Conservation (phyloP, 2,113 vertebrate species). For the Tetrax tetrax region DNA sequence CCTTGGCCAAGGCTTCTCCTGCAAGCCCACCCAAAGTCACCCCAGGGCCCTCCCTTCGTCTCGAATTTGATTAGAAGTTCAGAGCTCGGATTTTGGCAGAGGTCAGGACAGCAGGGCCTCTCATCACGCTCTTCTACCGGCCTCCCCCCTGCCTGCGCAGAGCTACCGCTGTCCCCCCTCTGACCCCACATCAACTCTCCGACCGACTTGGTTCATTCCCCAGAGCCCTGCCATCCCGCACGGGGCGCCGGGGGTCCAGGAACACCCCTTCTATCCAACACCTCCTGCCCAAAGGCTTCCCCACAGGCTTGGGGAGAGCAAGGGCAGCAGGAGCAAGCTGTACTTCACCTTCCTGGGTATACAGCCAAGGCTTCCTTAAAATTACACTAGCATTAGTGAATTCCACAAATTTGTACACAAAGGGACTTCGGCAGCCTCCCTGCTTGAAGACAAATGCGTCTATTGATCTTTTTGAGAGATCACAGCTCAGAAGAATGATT, state of each 20-base stretch:
- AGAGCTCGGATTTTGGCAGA: accelerated
- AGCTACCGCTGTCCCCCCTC: not conserved
- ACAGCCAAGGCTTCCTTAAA: not conserved
- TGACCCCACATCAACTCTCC: accelerated
- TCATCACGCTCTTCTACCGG: not conserved
- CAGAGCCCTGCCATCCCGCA: accelerated
- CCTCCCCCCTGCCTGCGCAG: accelerated
- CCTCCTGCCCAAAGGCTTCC: not conserved
- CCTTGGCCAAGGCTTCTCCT: not conserved
- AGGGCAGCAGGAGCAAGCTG: not conserved
- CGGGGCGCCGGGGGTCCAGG: accelerated
- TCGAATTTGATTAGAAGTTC: not conserved
- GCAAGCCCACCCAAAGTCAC: not conserved
- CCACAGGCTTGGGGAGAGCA: too few relatives aligned
- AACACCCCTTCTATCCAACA: not conserved
- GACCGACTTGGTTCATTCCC: accelerated
- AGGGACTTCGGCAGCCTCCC: not conserved
- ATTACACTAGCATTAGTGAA: not conserved
- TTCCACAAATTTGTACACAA: not conserved
- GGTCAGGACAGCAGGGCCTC: not conserved
- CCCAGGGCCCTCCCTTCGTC: not conserved
- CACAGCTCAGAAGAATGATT: not conserved
- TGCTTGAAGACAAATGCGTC: not conserved
- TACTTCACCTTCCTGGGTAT: not conserved
- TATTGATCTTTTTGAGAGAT: not conserved